These are phyloP conservation scores for Gryllus longicercus DNA, from an alignment of 2,888 invertebrate species.

Conservation along the genomic window DNA sequence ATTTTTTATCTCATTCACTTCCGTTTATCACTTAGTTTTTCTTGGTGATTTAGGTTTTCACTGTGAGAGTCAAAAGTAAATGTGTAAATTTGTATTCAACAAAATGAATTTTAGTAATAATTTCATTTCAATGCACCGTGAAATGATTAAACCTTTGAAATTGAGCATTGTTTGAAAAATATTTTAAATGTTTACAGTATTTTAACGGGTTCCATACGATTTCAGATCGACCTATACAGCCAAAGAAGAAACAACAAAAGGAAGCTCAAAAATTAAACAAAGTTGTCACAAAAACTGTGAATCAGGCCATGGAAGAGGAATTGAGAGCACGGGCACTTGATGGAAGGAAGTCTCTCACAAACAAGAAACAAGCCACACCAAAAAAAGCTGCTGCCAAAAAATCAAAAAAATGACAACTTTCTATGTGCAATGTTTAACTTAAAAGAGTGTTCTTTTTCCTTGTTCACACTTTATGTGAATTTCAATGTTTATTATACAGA, in stretches of 20 bases:
- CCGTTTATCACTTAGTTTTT: too few species aligned
- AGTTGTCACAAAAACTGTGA: constrained; percentile 66
- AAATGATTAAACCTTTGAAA: background rate
- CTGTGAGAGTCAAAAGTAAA: too few species aligned
- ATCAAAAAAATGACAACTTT: constrained; percentile 24
- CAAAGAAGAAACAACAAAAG: constrained; percentile 58
- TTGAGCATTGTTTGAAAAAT: background rate
- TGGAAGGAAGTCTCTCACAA: constrained; percentile 42
- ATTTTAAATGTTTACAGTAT: background rate
- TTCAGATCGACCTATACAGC: constrained; percentile 61
- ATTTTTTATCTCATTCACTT: too few species aligned
- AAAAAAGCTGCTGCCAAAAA: constrained; percentile 22
- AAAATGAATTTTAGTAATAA: background rate
- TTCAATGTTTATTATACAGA: constrained; percentile 17
- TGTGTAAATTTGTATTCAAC: constrained; percentile 21
- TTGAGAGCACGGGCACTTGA: constrained; percentile 57
- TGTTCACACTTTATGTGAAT: background rate
- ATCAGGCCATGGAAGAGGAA: constrained; percentile 64
- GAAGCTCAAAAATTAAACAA: constrained; percentile 63
- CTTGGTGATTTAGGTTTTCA: too few species aligned
- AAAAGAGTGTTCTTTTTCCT: background rate
- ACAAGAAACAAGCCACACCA: constrained; percentile 30
- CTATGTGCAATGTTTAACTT: constrained; percentile 3
- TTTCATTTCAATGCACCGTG: background rate
- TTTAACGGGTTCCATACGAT: constrained; percentile 19